phyloP scores from a whole-genome alignment of 2,797 vertebrate genomes.

The Coreius guichenoti region DNA sequence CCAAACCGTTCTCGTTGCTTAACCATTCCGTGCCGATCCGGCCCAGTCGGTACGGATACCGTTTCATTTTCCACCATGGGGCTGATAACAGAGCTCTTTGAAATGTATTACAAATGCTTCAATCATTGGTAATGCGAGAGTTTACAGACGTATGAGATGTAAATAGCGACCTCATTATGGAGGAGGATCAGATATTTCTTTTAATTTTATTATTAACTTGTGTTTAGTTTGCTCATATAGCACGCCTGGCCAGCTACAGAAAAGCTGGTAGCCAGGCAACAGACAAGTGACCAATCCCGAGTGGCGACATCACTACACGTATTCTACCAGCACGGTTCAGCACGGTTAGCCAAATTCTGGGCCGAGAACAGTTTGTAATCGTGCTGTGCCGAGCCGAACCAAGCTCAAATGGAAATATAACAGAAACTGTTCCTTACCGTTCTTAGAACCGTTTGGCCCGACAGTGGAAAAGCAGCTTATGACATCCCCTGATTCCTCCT shows the following conservation, averaged over 20 bases:
- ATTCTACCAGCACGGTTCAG: neutral
- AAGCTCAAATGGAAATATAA: neutral
- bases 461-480: slow-evolving; percentile 37
- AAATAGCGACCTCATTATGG: neutral
- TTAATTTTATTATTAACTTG: neutral
- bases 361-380: neutral
- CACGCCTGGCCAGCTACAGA: neutral
- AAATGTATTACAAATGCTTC: neutral
- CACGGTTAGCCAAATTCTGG: neutral
- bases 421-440: neutral
- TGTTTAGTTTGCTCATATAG: neutral
- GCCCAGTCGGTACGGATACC: neutral
- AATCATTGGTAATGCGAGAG: neutral
- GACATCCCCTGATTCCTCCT: slow-evolving; percentile 59
- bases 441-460: neutral
- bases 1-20: neutral
- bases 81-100: neutral
- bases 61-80: neutral
- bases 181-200: neutral
- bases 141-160: neutral
- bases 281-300: neutral
- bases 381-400: neutral
- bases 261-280: neutral
- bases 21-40: neutral
- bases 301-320: neutral